Evolutionary conservation across 2,888 invertebrate genomes (phyloP).

Genomic region (Nomada goodeniana): DNA sequence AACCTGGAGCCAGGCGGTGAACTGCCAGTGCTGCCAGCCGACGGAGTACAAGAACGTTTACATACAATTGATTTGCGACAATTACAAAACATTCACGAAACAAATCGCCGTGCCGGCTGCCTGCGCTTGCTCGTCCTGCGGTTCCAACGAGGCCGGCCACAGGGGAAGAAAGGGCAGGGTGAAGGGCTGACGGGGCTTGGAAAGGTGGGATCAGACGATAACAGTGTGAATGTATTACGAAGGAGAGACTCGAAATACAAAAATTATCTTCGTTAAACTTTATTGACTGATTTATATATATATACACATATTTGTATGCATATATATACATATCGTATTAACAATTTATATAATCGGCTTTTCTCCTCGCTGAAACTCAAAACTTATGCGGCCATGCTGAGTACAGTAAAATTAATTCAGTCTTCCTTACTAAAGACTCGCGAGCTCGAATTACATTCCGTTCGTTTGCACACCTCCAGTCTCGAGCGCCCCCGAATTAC

Average conservation of each 20-base stretch:
- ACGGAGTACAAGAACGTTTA: slow-evolving; percentile 79
- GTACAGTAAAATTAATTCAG: slow-evolving; percentile 78
- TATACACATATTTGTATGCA: slow-evolving; percentile 10
- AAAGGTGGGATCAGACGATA: neutral
- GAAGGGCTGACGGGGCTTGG: slow-evolving; percentile 28
- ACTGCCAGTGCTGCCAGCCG: slow-evolving; percentile 81
- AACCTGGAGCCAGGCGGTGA: slow-evolving; percentile 73
- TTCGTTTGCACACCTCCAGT: slow-evolving; percentile 30
- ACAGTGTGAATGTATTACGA: neutral
- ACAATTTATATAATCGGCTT: slow-evolving; percentile 48
- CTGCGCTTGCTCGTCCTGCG: slow-evolving; percentile 79
- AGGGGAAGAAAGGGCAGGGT: slow-evolving; percentile 30
- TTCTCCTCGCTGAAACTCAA: slow-evolving; percentile 33
- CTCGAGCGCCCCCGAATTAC: neutral
- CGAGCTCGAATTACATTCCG: neutral
- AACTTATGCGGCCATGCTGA: slow-evolving; percentile 58
- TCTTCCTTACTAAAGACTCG: slow-evolving; percentile 70
- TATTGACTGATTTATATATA: slow-evolving; percentile 45
- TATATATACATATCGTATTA: slow-evolving; percentile 33
- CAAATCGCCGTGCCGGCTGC: slow-evolving; percentile 78
- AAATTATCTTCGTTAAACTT: slow-evolving; percentile 51
- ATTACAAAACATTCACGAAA: slow-evolving; percentile 81
- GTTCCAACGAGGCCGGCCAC: neutral
- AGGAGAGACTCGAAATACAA: slow-evolving; percentile 26
- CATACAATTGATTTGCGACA: slow-evolving; percentile 84